These are phyloP conservation scores for Escarpia spicata DNA, from an alignment of 2,888 invertebrate species.

Conservation along the genomic window DNA sequence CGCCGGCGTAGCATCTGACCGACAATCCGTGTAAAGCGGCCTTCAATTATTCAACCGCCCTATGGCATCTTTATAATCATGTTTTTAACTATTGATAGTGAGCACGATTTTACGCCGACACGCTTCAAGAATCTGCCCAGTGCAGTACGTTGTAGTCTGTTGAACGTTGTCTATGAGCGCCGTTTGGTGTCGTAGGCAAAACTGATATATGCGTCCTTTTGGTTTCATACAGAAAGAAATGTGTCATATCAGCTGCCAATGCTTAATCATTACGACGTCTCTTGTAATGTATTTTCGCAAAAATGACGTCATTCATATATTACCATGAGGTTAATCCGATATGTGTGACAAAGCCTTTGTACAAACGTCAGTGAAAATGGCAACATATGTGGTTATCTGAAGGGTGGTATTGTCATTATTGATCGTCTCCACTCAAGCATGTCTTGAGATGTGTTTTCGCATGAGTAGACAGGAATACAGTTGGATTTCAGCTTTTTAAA, in stretches of 20 bases:
- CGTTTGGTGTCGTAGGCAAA: not conserved
- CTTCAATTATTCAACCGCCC: constrained; percentile 1
- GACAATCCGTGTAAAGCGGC: not conserved
- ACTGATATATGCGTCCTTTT: not conserved
- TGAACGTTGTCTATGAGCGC: not conserved
- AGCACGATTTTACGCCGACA: not conserved
- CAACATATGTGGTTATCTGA: not conserved
- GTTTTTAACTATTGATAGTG: not conserved
- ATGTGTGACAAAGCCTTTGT: not conserved
- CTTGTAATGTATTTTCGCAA: not conserved
- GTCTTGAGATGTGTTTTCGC: not conserved
- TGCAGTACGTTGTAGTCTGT: not conserved
- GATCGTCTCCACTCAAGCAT: not conserved
- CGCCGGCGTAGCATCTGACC: not conserved
- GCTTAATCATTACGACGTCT: not conserved
- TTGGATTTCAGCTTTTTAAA: not conserved
- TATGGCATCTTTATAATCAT: not conserved
- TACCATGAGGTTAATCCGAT: not conserved
- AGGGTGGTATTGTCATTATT: not conserved
- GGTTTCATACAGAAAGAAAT: not conserved
- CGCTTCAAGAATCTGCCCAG: not conserved
- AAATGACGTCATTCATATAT: not conserved
- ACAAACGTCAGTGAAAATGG: not conserved
- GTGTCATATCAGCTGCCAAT: not conserved
- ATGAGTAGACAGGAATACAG: not conserved